These are phyloP conservation scores for Phoronis australis DNA, from an alignment of 2,888 invertebrate genomes.

Conservation along the genomic window DNA sequence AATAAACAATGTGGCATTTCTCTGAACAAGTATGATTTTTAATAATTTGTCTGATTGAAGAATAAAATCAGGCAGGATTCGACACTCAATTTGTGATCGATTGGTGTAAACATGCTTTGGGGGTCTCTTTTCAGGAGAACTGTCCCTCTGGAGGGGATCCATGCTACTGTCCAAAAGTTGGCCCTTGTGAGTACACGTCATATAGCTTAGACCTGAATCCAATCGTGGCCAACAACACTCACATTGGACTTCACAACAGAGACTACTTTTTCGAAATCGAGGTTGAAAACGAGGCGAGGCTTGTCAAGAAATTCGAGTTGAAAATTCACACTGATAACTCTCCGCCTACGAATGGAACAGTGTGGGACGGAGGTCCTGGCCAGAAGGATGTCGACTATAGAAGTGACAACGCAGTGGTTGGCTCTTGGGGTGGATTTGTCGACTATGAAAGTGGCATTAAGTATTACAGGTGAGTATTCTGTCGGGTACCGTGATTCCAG, in stretches of 20 bases:
- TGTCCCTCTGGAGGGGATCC: no score
- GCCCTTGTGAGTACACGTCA: slow-evolving; percentile 12
- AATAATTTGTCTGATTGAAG: no score
- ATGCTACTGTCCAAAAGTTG: not conserved
- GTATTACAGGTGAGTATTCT: slow-evolving; percentile 13
- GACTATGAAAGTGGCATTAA: slow-evolving; percentile 28
- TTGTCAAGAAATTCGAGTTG: slow-evolving; percentile 4
- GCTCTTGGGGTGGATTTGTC: slow-evolving; percentile 23
- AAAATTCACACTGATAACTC: slow-evolving; percentile 24
- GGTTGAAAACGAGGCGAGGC: slow-evolving; percentile 19
- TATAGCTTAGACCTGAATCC: slow-evolving; percentile 15
- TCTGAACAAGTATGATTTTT: no score
- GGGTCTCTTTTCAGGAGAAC: no score
- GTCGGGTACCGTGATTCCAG: no score
- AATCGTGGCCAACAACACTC: slow-evolving; percentile 10
- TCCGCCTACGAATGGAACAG: slow-evolving; percentile 22
- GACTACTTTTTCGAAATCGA: slow-evolving; percentile 20
- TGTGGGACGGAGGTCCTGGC: slow-evolving; percentile 21
- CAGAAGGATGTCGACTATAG: slow-evolving; percentile 23
- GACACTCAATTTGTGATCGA: no score
- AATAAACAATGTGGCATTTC: no score
- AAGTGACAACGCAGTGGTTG: slow-evolving; percentile 9
- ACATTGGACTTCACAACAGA: slow-evolving; percentile 22
- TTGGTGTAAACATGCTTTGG: no score
- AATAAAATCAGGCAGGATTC: no score